Base-by-base conservation (phyloP, 2,888 invertebrate genomes). In the Apocheima hispidaria region DNA sequence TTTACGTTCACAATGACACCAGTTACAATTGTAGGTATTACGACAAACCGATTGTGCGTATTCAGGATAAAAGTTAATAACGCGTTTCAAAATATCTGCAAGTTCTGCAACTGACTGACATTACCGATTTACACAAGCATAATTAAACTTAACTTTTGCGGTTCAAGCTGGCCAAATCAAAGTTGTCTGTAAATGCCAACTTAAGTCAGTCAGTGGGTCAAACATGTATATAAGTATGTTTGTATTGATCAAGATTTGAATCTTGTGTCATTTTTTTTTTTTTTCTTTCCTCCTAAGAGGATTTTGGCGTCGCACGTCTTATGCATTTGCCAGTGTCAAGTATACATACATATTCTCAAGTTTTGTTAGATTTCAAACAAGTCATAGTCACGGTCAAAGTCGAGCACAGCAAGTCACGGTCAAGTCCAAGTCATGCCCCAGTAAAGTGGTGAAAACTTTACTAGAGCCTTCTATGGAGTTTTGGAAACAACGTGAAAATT, bases 121-220 rank as follows among this genome's bases (percentile, higher is more conserved):
- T 69, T 69, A n/a, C n/a, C n/a, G n/a, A n/a, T n/a, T n/a, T n/a
- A 61, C 59, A 57, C 23, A 65, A 67, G 56, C 30, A 18, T 54
- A 55, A 60, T 60, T 60, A 60, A 60, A 51, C 38, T 40, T 55
- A 54, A 60, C 54, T 60, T 60, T 60, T 60, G 60, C 54, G 60
- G 55, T 60, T 54, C 53, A 46, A 66, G 58, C 38, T 53, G 55
- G 51, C 38, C 64, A 57, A 64, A 62, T 64, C 69, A 66, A 65
- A 59, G 50, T 66, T 63, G 57, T 59, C 54, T 30, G 16, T 44
- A 70, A 70, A 70, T 68, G 66, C 58, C 69, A 66, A 63, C 38
- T 53, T 50, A 44, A 63, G 58, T 30, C 35, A 73, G 83, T 80
- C 83, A 87, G 78, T 88, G 72, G 89, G 88, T 88, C 88, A 86